Evolutionary conservation across 2,888 invertebrate genomes (phyloP).

Genomic region (Malthinus flaveolus): DNA sequence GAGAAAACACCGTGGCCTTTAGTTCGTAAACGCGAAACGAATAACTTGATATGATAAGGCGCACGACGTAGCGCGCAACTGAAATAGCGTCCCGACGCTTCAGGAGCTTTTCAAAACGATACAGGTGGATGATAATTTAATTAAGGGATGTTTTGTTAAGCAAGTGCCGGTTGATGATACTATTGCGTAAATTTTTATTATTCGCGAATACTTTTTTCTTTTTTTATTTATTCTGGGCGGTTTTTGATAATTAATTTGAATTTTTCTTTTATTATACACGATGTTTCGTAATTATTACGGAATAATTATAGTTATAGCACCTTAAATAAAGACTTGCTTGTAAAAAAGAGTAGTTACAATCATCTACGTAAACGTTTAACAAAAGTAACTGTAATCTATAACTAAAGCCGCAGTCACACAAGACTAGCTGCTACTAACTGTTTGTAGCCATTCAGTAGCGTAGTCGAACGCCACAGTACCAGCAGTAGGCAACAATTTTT

Average conservation of each 20-base stretch:
- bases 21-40: neutral
- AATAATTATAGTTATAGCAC: no score
- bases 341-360: no score
- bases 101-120: slow-evolving; percentile 32
- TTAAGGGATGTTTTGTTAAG: slow-evolving; percentile 29
- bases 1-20: neutral
- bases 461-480: no score
- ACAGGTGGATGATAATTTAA: slow-evolving; percentile 33
- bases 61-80: slow-evolving; percentile 20
- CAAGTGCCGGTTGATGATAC: slow-evolving; percentile 25
- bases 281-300: no score
- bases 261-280: neutral
- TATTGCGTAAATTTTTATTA: slow-evolving; percentile 6
- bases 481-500: no score
- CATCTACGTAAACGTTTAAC: no score
- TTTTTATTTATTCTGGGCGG: neutral
- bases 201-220: neutral
- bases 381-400: no score
- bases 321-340: no score
- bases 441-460: no score
- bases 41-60: slow-evolving; percentile 6
- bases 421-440: no score
- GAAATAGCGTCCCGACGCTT: slow-evolving; percentile 28
- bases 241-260: neutral
- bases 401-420: no score